These are phyloP conservation scores for Leucophenga varia DNA, from an alignment of 1,140 invertebrate genomes.

Conservation along the genomic window DNA sequence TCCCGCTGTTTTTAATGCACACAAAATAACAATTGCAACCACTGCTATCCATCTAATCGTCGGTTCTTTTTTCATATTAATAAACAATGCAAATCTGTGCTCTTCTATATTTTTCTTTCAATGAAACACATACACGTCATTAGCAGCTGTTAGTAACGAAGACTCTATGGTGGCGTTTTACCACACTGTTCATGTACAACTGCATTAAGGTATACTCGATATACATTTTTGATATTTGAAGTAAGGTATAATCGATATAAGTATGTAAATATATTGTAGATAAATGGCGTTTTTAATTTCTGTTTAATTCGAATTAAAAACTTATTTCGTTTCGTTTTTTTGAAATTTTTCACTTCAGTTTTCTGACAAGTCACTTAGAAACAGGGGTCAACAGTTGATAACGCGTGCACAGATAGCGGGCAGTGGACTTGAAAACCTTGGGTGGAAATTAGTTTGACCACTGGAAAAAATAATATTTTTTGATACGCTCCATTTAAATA, in stretches of 20 bases:
- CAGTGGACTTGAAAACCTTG: not conserved
- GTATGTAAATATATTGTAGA: too few relatives aligned
- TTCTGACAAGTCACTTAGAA: constrained; percentile 20
- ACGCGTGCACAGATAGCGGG: constrained; percentile 1
- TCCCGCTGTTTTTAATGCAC: not conserved
- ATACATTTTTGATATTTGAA: too few relatives aligned
- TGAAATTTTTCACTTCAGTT: not conserved
- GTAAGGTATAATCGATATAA: too few relatives aligned
- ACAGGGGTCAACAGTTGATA: constrained; percentile 23
- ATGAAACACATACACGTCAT: constrained; percentile 19
- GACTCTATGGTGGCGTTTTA: not conserved
- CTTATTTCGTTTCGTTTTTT: constrained; percentile 13
- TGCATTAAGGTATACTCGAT: constrained; percentile 14
- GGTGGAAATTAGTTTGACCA: too few relatives aligned
- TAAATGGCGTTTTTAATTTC: too few relatives aligned
- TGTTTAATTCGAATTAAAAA: constrained; percentile 14
- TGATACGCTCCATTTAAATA: too few relatives aligned
- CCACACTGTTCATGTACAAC: not conserved
- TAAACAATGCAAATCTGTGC: not conserved
- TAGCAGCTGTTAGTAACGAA: constrained; percentile 15
- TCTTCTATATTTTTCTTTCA: constrained; percentile 1
- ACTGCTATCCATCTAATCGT: not conserved
- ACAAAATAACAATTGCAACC: constrained; percentile 3
- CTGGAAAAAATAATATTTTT: too few relatives aligned
- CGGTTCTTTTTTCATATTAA: constrained; percentile 8